A percentile compares a stretch with the other conserved stretches of the same genome.
These are phyloP conservation scores for Drosophila borborema DNA, from an alignment of 2,888 invertebrate species.

Conservation along the genomic window DNA sequence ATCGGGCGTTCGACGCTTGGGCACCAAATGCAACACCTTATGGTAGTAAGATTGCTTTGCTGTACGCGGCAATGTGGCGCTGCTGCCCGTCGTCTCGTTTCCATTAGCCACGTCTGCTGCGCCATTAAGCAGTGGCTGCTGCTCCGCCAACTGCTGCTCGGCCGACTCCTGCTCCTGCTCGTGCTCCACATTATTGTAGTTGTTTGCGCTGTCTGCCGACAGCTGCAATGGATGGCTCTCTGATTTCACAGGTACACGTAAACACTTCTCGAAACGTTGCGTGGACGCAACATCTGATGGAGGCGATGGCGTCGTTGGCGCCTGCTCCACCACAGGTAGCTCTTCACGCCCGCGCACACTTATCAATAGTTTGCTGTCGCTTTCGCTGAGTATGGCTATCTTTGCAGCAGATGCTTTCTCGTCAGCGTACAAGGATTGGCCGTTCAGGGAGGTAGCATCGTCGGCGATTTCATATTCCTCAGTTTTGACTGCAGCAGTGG, in stretches of 20 bases:
- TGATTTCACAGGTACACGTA: constrained; percentile 80
- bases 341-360: constrained; percentile 90
- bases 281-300: constrained; percentile 13
- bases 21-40: constrained; percentile 87
- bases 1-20: constrained; percentile 92
- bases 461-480: constrained; percentile 87
- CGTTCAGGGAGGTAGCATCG: constrained; percentile 86
- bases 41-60: constrained; percentile 81
- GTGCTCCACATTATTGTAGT: constrained; percentile 54
- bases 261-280: constrained; percentile 78
- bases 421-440: constrained; percentile 53
- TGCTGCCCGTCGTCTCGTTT: constrained; percentile 51
- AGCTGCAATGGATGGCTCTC: constrained; percentile 83
- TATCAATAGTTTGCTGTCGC: constrained; percentile 85
- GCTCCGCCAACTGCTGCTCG: constrained; percentile 9
- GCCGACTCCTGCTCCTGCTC: neutral
- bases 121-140: constrained; percentile 46
- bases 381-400: constrained; percentile 86
- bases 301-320: constrained; percentile 42
- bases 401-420: constrained; percentile 81
- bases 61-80: constrained; percentile 79
- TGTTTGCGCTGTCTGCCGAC: constrained; percentile 34
- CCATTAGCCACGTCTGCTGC: constrained; percentile 79
- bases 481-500: constrained; percentile 39
- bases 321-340: constrained; percentile 86